Base-by-base conservation (phyloP, 92 coral and sea anemone genomes). In the Epizoanthus rinbou region DNA sequence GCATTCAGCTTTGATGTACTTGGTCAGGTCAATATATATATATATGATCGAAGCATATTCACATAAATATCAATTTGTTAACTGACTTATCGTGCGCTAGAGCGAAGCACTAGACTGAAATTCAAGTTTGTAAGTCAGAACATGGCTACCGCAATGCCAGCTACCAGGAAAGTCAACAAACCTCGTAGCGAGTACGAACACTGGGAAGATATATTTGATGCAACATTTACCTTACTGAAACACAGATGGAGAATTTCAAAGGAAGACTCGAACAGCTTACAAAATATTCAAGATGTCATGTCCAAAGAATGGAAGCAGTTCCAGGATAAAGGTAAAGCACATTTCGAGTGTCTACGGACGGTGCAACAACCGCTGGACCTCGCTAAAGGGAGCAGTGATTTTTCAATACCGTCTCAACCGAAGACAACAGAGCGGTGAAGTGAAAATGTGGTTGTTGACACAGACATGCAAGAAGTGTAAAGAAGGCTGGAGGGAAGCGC, bases 311-410 rank as follows among this genome's bases (percentile, higher is more conserved):
- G 69, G 69, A 64, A 64, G 35, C 69, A 64, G 69, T 64, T 64
- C 35, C 69, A 64, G 17, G 69, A 64, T 17, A 64, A 64, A 17
- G 69, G 69, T 2, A 64, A 64, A 64, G 69, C 16, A 8, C 21
- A 64, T 23, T 64, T 18, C 4, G 69, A 64, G 35, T 64, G 69
- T 28, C 35, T 21, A 9, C 11, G 3, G 25, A 9, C 11, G 3
- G 25, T 64, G 69, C 35, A 64, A 28, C 24, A 64, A 64, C 11
- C 24, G 69, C 69, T 64, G 69, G 69, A 21, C 22, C 16, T 64
- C 69, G 24, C 69, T 64, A 1, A 64, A 64, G 16, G 69, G 69
- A 64, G 69, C 69, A 21, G 69, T 64, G 7, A 64, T 64, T 4
- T 64, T 64, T 23, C 69, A 64, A 11, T 64, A 64, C 17, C 69